Conservation (phyloP, 2,888 invertebrate species). For the Xanthia icteritia region DNA sequence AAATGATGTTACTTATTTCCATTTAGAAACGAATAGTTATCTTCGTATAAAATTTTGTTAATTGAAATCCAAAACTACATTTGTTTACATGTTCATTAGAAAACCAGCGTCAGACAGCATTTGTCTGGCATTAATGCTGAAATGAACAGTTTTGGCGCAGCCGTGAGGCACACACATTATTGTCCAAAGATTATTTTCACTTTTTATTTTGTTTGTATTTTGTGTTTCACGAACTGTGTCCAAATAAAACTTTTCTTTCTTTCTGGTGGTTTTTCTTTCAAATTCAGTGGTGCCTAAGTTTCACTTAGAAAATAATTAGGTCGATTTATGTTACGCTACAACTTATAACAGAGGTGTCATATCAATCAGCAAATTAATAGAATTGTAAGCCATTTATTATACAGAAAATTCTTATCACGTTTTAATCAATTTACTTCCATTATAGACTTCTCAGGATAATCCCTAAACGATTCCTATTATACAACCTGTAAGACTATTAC, state of each 20-base stretch:
- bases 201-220: too few relatives aligned
- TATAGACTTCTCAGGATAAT: conserved; percentile 3
- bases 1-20: not conserved
- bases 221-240: too few relatives aligned
- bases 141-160: too few relatives aligned
- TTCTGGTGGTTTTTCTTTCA: not conserved
- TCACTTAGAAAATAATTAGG: not conserved
- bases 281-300: not conserved
- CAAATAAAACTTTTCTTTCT: too few relatives aligned
- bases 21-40: not conserved
- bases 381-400: not conserved
- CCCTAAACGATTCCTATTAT: not conserved
- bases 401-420: not conserved
- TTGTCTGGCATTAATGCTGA: too few relatives aligned
- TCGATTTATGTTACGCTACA: not conserved
- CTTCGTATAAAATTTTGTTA: too few relatives aligned
- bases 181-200: too few relatives aligned
- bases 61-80: too few relatives aligned
- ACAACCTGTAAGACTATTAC: not conserved
- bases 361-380: not conserved
- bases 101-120: too few relatives aligned
- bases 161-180: too few relatives aligned
- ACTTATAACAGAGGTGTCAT: too few relatives aligned
- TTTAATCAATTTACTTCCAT: not conserved
- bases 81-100: too few relatives aligned